phyloP scores from a whole-genome alignment of 2,113 vertebrate genomes.

The Marmota monax region DNA sequence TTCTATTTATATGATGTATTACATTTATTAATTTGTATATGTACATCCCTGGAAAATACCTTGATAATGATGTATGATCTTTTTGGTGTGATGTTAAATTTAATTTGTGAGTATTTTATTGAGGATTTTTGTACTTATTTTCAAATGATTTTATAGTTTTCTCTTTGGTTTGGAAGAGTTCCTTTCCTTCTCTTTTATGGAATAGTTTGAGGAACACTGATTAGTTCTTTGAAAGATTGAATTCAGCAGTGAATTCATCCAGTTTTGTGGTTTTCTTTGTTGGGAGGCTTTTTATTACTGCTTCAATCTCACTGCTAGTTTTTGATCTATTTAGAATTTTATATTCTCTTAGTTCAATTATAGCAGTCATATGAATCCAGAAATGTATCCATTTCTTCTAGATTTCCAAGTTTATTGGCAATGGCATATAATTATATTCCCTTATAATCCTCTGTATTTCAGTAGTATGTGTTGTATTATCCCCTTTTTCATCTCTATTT shows the following conservation, averaged over 20 bases:
- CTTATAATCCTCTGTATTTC: no score
- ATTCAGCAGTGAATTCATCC: not conserved
- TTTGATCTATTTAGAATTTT: not conserved
- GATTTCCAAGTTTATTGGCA: not conserved
- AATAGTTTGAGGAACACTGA: not conserved
- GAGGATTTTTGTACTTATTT: not conserved
- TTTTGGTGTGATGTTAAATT: not conserved
- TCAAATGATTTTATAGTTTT: not conserved
- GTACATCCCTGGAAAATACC: no score
- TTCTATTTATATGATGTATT: no score
- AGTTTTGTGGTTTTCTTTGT: not conserved
- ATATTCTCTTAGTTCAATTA: not conserved
- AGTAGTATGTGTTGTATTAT: no score
- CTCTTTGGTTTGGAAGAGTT: not conserved
- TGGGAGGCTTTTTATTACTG: not conserved
- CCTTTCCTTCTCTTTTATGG: not conserved
- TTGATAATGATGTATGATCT: no score
- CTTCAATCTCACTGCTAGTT: not conserved
- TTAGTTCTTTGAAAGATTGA: not conserved
- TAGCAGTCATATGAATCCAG: not conserved
- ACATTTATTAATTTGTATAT: no score
- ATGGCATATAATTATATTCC: not conserved
- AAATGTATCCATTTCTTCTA: not conserved
- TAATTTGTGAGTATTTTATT: not conserved
- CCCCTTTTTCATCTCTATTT: not conserved